Evolutionary conservation across 2,888 invertebrate genomes (phyloP), one percentile per base, ranked within the genome.

Genomic region (Dolichomitus sp.): DNA sequence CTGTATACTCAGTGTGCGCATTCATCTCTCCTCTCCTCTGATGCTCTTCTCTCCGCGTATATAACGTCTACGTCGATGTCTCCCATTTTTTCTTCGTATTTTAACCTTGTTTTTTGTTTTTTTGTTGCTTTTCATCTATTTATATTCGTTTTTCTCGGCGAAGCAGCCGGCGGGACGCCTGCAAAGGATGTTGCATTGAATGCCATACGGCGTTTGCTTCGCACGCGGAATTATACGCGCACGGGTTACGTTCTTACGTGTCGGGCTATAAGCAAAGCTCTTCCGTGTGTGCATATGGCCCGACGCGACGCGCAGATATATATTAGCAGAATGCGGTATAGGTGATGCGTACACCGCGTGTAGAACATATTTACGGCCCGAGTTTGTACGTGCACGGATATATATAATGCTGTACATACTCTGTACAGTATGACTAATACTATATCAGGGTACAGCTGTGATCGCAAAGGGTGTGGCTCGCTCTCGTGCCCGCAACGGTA

Each of bases 401-500:
- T 54, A 40, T 33, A 37, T 68, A 70, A 19, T 23, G 14, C 1
- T 52, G 48, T 57, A 42, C 45, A 14, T 37, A 66, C 12, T 12
- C 48, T 76, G 33, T 59, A 27, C 48, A 59, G 40, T n/a, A 61
- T 27, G 40, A 63, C 37, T 57, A 72, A 75, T 74, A 40, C 73
- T 73, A 57, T 80, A 83, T 80, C 80, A 65, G 65, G 59, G 83
- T 76, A 80, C 83, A 83, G 83, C 83, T 83, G 83, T 85, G 86
- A 83, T 86, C 81, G 83, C 84, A 74, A 85, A 86, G 87, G 87
- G 87, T 87, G 87, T 87, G 87, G 87, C 87, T 80, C 82, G 83
- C 61, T 84, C 84, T 81, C 87, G 79, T 86, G 84, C 83, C 88
- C 84, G 89, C 92, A 92, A 92, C 92, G 92, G 92, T 92, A 92